Conservation (phyloP, 2,113 vertebrate genomes). For the Phalacrocorax brasilianus region DNA sequence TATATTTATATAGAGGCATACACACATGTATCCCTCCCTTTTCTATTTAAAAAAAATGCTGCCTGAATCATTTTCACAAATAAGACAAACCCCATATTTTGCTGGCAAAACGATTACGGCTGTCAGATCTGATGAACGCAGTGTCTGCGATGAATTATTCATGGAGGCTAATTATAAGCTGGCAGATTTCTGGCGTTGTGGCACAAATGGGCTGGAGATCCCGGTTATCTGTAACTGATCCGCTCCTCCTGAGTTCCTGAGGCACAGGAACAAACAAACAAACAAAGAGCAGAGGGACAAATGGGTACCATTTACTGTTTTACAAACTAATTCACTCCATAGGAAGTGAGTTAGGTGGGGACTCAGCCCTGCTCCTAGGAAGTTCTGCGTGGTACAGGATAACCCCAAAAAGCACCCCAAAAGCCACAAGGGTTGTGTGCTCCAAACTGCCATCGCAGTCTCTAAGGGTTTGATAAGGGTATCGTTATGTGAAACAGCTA, state of each 20-base stretch:
- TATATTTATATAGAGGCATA: neutral
- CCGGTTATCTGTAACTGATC: neutral
- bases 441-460: neutral
- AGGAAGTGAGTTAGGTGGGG: neutral
- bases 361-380: neutral
- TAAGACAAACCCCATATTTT: constrained; percentile 45
- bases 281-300: neutral
- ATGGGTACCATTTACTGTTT: too few relatives aligned
- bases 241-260: neutral
- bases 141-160: constrained; percentile 66
- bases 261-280: neutral
- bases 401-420: neutral
- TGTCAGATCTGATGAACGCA: constrained; percentile 51
- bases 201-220: neutral
- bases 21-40: neutral
- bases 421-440: neutral
- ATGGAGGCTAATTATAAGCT: constrained; percentile 68
- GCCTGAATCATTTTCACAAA: constrained; percentile 33
- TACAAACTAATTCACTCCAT: accelerated
- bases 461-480: neutral
- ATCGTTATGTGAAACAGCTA: neutral
- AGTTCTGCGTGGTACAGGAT: neutral
- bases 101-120: constrained; percentile 36
- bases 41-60: neutral
- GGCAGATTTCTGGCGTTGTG: constrained; percentile 19